Evolutionary conservation across 2,888 invertebrate species (phyloP).

Genomic region (Amiota mariae): DNA sequence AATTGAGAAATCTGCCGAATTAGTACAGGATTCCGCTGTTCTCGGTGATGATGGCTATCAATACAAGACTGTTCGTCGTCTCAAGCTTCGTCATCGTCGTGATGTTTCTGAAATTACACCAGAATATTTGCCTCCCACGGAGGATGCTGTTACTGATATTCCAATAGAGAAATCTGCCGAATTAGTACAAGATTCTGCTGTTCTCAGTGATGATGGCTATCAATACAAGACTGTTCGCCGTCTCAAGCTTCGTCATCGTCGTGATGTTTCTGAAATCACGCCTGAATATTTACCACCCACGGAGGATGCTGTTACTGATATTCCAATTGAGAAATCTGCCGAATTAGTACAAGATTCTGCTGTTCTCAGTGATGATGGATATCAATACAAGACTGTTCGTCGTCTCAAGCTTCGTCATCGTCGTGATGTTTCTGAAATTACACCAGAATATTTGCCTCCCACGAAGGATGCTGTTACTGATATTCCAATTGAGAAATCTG

Average conservation of each 20-base stretch:
- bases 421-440: constrained; percentile 56
- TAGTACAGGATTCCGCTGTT: constrained; percentile 43
- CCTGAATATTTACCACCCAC: constrained; percentile 46
- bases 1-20: constrained; percentile 36
- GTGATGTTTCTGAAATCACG: constrained; percentile 50
- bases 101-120: constrained; percentile 54
- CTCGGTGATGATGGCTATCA: constrained; percentile 50
- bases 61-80: constrained; percentile 49
- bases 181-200: constrained; percentile 37
- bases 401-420: constrained; percentile 53
- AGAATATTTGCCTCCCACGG: constrained; percentile 50
- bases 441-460: constrained; percentile 54
- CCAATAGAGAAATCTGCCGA: constrained; percentile 34
- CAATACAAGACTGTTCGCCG: constrained; percentile 51
- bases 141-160: constrained; percentile 43
- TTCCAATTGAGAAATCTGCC: constrained; percentile 34
- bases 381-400: constrained; percentile 58
- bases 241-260: constrained; percentile 45
- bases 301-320: constrained; percentile 42
- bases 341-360: constrained; percentile 44
- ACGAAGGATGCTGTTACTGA: constrained; percentile 46
- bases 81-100: constrained; percentile 53
- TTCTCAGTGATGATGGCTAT: constrained; percentile 44
- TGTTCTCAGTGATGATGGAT: constrained; percentile 46
- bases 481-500: constrained; percentile 35